These are phyloP conservation scores for Chlamydotis undulata DNA, from an alignment of 2,113 vertebrate species.

Conservation along the genomic window DNA sequence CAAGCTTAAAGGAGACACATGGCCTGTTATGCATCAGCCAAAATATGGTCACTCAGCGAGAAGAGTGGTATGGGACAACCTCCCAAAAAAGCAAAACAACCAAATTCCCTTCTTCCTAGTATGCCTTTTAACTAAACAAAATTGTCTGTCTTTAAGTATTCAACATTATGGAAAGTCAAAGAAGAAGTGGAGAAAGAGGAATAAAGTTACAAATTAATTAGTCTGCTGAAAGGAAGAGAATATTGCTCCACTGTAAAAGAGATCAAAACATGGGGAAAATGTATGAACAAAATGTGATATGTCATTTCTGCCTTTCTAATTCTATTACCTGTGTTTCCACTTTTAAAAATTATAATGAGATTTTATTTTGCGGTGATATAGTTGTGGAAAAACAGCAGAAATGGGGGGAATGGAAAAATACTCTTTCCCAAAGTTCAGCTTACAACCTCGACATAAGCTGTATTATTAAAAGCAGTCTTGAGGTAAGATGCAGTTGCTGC, in stretches of 20 bases:
- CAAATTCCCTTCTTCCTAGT: not conserved
- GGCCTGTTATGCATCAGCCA: not conserved
- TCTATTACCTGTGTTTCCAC: not conserved
- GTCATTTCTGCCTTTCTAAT: not conserved
- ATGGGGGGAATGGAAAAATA: too few species aligned
- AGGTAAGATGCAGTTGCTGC: too few species aligned
- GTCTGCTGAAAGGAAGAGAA: not conserved
- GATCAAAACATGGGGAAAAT: fast-evolving
- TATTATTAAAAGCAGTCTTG: too few species aligned
- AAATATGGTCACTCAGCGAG: not conserved
- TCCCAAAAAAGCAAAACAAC: not conserved
- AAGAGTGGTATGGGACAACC: not conserved
- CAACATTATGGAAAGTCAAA: not conserved
- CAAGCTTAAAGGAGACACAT: not conserved
- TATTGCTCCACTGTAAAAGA: not conserved
- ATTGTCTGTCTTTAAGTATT: not conserved
- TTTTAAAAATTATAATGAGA: not conserved
- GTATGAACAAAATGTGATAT: not conserved
- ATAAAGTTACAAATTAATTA: not conserved
- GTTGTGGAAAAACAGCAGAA: too few species aligned
- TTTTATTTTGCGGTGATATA: not conserved
- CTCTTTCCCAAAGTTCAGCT: too few species aligned
- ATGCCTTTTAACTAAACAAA: not conserved
- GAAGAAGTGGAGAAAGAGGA: not conserved
- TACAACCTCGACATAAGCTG: too few species aligned